Base-by-base conservation (phyloP, 30 jellyfish, hydroid and myxozoan genomes). In the Aurelia aurita complex sp. Pacific region DNA sequence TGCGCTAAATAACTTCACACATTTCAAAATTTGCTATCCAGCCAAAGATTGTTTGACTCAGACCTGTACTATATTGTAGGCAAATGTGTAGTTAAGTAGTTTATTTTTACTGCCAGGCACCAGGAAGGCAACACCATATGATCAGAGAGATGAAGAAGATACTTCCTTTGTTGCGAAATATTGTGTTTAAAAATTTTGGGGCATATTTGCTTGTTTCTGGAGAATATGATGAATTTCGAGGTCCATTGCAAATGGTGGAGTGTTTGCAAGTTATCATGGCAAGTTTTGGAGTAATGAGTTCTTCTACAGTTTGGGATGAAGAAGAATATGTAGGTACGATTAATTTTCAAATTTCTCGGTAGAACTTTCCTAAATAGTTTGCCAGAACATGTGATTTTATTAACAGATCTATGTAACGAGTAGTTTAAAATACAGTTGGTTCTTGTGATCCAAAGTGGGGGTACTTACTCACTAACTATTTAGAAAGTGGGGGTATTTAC, bases 91-190 rank as follows among this genome's bases (percentile, higher is more conserved):
- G 29, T 23, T 23, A 23, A 23, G 29, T 23, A 23, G 29, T 38
- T 38, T 38, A 38, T 38, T 46, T 46, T 46, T 46, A 9, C 57
- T 6, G 12, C 12, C 38, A 63, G 72, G 29, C 38, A 2, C 13
- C 33, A 4, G 29, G 6, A 63, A 63, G 13, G 38, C 12, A 63
- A 63, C 72, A 63, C 3, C 1, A n/a, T 0, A 63, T 63, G 18
- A 62, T 40, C n/a, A 35, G 65, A 29, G 12, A 70, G 80, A 59
- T 70, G 29, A 70, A 70, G 38, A 10, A 36, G 15, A 29, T 11
- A 13, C 34, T 70, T 8, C 80, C 80, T 12, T n/a, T 70, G 80
- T 15, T 70, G 66, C 80, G 38, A 70, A 40, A 15, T 35, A 10
- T 70, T 10, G 64, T 46, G 2, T 2, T 70, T 15, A 38, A 36